Evolutionary conservation across 2,888 invertebrate species (phyloP).

Genomic region (Drosophila atripex): DNA sequence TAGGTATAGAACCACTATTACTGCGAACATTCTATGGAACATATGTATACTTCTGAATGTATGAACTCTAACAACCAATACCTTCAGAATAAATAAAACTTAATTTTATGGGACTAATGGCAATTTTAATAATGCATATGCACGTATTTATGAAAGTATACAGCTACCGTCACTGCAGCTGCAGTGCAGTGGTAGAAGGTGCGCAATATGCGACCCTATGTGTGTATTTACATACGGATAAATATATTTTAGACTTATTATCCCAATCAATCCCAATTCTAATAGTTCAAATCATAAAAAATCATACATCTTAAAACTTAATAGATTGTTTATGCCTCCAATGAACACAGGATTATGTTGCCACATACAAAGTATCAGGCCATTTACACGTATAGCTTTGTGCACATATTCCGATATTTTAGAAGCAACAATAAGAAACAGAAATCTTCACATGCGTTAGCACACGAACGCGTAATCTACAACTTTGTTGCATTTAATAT

Average conservation of each 20-base stretch:
- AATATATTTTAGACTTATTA: constrained; percentile 34
- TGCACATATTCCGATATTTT: constrained; percentile 20
- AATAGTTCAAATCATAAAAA: neutral
- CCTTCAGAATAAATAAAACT: constrained; percentile 33
- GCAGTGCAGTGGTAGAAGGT: constrained; percentile 29
- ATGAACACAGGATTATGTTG: constrained; percentile 29
- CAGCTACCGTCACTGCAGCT: no score
- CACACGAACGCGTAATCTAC: constrained; percentile 56
- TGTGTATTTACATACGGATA: constrained; percentile 33
- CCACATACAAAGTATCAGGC: constrained; percentile 61
- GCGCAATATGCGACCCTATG: constrained; percentile 34
- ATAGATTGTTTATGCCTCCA: constrained; percentile 8
- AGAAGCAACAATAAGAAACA: constrained; percentile 62
- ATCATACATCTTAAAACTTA: constrained; percentile 5
- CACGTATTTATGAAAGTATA: constrained; percentile 47
- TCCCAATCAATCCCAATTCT: constrained; percentile 4
- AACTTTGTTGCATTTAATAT: neutral
- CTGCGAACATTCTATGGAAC: neutral
- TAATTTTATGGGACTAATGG: constrained; percentile 39
- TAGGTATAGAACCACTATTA: constrained; percentile 6
- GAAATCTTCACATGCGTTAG: constrained; percentile 49
- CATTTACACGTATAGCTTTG: constrained; percentile 37
- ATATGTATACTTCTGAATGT: constrained; percentile 1
- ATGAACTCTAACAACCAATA: constrained; percentile 4
- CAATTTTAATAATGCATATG: constrained; percentile 38